Percentiles rank a stretch among this genome's conserved stretches.
phyloP scores from a whole-genome alignment of 2,888 invertebrate genomes.

The Philereme transversata region DNA sequence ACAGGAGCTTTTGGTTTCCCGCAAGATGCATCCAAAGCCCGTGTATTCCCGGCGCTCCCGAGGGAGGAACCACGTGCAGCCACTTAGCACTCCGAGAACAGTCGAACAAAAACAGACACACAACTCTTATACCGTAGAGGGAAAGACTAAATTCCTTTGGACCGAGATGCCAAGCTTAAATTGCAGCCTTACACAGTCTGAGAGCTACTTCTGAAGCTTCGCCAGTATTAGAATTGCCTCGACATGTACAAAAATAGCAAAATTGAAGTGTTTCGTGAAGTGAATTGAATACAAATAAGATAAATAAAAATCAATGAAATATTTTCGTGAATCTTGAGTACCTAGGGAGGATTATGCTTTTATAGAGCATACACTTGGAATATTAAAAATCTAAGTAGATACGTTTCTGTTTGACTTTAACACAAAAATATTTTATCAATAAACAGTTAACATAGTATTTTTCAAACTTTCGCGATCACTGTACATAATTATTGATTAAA shows the following conservation, averaged over 20 bases:
- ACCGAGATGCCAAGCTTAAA: conserved; percentile 52
- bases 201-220: conserved; percentile 75
- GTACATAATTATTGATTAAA: too few species aligned
- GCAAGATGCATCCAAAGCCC: conserved; percentile 74
- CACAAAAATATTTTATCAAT: too few species aligned
- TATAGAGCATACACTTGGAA: conserved; percentile 41
- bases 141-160: conserved; percentile 67
- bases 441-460: too few species aligned
- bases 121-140: conserved; percentile 47
- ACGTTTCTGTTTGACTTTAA: too few species aligned
- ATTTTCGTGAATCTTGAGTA: conserved; percentile 38
- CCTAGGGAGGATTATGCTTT: conserved; percentile 26
- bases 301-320: conserved; percentile 50
- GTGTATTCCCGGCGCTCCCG: conserved; percentile 64
- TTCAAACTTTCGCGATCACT: too few species aligned
- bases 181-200: conserved; percentile 68
- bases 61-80: conserved; percentile 73
- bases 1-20: conserved; percentile 66
- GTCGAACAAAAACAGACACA: conserved; percentile 56
- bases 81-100: conserved; percentile 75
- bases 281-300: conserved; percentile 62
- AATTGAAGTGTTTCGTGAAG: conserved; percentile 70
- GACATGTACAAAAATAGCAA: conserved; percentile 76
- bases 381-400: conserved; percentile 43
- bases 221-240: conserved; percentile 74